phyloP scores from a whole-genome alignment of 2,113 vertebrate genomes.

The Nettapus auritus region DNA sequence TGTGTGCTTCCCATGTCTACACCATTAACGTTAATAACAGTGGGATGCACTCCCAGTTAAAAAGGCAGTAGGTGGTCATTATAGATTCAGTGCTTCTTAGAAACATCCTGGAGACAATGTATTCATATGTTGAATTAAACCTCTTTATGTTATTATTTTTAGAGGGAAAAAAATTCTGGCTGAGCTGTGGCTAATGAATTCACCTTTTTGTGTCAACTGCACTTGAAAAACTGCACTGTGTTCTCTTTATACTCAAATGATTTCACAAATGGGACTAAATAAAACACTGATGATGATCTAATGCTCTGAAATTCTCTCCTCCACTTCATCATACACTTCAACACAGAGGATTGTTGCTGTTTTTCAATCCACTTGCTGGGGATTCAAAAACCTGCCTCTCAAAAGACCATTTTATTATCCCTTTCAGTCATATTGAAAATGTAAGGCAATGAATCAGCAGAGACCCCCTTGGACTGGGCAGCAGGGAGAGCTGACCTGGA shows the following conservation, averaged over 20 bases:
- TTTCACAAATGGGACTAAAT: slow-evolving; percentile 4
- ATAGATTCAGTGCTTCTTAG: slow-evolving; percentile 27
- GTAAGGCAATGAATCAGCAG: not conserved
- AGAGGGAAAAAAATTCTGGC: not conserved
- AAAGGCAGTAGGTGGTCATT: slow-evolving; percentile 30
- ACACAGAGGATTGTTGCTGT: not conserved
- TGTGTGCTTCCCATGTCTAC: not conserved
- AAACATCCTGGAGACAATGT: slow-evolving; percentile 1
- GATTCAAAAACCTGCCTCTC: not conserved
- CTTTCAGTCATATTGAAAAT: not conserved
- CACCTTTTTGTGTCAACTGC: slow-evolving; percentile 6
- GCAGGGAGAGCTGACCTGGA: not conserved
- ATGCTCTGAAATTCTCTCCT: not conserved
- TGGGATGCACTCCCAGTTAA: slow-evolving; percentile 15
- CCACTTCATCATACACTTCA: not conserved
- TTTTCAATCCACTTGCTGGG: not conserved
- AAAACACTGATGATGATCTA: slow-evolving; percentile 10
- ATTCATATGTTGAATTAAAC: slow-evolving; percentile 5
- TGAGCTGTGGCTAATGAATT: slow-evolving; percentile 47
- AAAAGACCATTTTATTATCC: not conserved
- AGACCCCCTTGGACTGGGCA: not conserved
- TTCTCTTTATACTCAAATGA: not conserved
- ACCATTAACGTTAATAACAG: slow-evolving; percentile 22
- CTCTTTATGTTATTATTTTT: slow-evolving; percentile 45
- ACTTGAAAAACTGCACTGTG: slow-evolving; percentile 29